Evolutionary conservation across 2,113 vertebrate species (phyloP).

Genomic region (Carassius carassius): DNA sequence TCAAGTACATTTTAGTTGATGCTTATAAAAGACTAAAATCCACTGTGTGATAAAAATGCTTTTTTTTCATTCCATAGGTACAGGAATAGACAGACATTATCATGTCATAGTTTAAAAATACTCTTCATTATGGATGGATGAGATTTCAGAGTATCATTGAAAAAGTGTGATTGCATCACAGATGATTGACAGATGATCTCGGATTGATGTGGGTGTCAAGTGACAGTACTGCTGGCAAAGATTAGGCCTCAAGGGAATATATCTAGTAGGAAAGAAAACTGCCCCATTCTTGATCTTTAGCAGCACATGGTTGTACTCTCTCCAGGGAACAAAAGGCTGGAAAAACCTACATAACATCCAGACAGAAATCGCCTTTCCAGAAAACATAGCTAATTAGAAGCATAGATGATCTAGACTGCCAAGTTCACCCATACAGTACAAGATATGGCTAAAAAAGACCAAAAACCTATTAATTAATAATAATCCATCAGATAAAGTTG

Average conservation of each 20-base stretch:
- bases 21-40: neutral
- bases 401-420: neutral
- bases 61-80: neutral
- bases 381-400: conserved; percentile 26
- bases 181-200: conserved; percentile 25
- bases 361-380: neutral
- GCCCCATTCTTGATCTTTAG: neutral
- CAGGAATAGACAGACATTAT: neutral
- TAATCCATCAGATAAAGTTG: neutral
- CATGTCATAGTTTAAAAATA: neutral
- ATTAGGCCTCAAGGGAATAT: neutral
- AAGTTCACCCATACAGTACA: conserved; percentile 10
- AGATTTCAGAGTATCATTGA: neutral
- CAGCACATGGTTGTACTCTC: neutral
- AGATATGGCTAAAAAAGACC: neutral
- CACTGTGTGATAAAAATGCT: neutral
- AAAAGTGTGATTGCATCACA: conserved; percentile 11
- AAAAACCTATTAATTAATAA: conserved; percentile 30
- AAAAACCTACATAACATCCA: neutral
- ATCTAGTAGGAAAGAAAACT: neutral
- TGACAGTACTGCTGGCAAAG: neutral
- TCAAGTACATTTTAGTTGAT: neutral
- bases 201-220: conserved; percentile 10
- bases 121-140: neutral
- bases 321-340: neutral